phyloP scores from a whole-genome alignment of 1,140 invertebrate species.

The Trachelipus rathkii region DNA sequence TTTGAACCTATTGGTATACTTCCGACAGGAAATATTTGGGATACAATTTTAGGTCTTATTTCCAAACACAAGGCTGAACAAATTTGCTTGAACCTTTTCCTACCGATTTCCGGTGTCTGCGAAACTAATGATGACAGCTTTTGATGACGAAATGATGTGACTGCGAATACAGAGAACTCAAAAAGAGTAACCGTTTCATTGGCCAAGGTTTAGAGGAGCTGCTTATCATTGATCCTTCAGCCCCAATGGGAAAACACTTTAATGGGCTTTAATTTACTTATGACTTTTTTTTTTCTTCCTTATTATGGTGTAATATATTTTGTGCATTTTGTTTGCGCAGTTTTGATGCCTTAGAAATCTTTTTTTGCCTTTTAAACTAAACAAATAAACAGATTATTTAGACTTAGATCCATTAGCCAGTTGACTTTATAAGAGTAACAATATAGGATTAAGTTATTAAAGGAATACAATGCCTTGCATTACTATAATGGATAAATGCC shows the following conservation, averaged over 20 bases:
- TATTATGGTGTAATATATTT: too few species aligned
- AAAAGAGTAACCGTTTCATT: not conserved
- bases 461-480: too few species aligned
- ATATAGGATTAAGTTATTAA: too few species aligned
- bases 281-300: too few species aligned
- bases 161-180: not conserved
- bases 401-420: too few species aligned
- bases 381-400: too few species aligned
- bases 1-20: not conserved
- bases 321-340: too few species aligned
- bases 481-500: too few species aligned
- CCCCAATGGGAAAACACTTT: constrained; percentile 9
- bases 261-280: constrained; percentile 8
- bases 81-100: not conserved
- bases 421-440: too few species aligned
- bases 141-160: constrained; percentile 1
- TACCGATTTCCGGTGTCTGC: not conserved
- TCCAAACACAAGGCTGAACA: not conserved
- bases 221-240: constrained; percentile 7
- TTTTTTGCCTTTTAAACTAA: too few species aligned
- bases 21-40: not conserved
- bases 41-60: not conserved
- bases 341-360: too few species aligned
- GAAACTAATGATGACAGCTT: constrained; percentile 4
- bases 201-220: not conserved